These are phyloP conservation scores for Blennius ocellaris DNA, from an alignment of 2,113 vertebrate species.

Conservation along the genomic window DNA sequence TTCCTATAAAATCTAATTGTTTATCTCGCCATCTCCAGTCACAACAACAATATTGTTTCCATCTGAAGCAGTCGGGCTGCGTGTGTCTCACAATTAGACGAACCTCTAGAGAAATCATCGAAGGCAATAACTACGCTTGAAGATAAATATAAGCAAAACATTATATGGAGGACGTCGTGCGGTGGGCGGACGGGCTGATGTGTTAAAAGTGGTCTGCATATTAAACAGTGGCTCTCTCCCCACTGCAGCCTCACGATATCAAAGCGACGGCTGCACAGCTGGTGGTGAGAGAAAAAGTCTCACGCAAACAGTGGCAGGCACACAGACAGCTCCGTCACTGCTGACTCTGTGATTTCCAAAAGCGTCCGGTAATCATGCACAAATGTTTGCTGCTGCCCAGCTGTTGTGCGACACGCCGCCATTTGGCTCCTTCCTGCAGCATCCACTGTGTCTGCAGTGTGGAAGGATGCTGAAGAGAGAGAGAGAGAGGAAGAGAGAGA, in stretches of 20 bases:
- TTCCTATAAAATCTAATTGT: conserved; percentile 9
- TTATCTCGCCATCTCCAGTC: conserved; percentile 34
- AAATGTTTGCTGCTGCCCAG: conserved; percentile 14
- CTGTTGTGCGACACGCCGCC: conserved; percentile 8
- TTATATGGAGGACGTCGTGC: neutral
- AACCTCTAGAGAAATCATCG: conserved; percentile 37
- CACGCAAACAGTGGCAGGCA: neutral
- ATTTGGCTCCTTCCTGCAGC: conserved; percentile 15
- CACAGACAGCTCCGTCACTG: neutral
- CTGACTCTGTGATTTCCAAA: conserved; percentile 11
- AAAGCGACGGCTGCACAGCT: neutral
- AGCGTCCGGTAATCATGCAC: neutral
- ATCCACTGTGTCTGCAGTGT: neutral
- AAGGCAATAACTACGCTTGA: neutral
- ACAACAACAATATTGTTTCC: conserved; percentile 6
- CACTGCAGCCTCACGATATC: conserved; percentile 2
- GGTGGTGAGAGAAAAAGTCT: too few relatives aligned
- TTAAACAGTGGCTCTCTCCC: neutral
- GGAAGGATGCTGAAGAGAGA: neutral
- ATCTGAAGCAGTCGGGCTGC: neutral
- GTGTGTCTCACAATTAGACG: conserved; percentile 7
- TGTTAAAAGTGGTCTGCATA: neutral
- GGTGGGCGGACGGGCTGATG: neutral
- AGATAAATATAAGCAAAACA: conserved; percentile 15
- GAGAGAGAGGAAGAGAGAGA: neutral